Conservation (phyloP, 2,888 invertebrate species). For the Erpobdella octoculata region DNA sequence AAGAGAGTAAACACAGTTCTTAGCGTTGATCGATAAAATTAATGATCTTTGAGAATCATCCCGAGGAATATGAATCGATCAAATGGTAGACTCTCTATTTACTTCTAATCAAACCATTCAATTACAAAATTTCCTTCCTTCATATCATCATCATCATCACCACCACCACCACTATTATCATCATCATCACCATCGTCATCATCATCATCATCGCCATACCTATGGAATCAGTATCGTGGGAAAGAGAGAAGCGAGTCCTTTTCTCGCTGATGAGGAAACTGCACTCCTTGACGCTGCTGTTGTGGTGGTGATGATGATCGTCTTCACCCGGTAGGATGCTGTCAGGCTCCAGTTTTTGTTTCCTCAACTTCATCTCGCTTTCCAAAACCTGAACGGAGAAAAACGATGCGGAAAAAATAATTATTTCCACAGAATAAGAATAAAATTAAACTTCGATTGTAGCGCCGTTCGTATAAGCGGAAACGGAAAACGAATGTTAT, state of each 20-base stretch:
- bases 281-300: background rate
- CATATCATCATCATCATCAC: too few relatives aligned
- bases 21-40: too few relatives aligned
- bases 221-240: slow-evolving; percentile 76
- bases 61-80: too few relatives aligned
- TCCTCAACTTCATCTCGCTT: slow-evolving; percentile 44
- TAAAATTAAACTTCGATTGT: too few relatives aligned
- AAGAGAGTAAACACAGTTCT: too few relatives aligned
- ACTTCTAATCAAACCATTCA: too few relatives aligned
- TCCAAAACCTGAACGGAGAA: slow-evolving; percentile 43
- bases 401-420: background rate
- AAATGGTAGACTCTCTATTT: too few relatives aligned
- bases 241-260: slow-evolving; percentile 66
- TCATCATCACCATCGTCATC: background rate
- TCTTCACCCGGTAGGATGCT: slow-evolving; percentile 39
- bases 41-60: too few relatives aligned
- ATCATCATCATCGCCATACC: slow-evolving; percentile 42
- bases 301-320: slow-evolving; percentile 34
- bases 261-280: slow-evolving; percentile 48
- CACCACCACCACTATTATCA: background rate
- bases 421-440: background rate
- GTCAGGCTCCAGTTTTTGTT: slow-evolving; percentile 44
- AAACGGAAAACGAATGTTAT: background rate
- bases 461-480: background rate
- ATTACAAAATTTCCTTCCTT: too few relatives aligned